Evolutionary conservation across 2,797 vertebrate species (phyloP).

Genomic region (Emydoidea blandingii): DNA sequence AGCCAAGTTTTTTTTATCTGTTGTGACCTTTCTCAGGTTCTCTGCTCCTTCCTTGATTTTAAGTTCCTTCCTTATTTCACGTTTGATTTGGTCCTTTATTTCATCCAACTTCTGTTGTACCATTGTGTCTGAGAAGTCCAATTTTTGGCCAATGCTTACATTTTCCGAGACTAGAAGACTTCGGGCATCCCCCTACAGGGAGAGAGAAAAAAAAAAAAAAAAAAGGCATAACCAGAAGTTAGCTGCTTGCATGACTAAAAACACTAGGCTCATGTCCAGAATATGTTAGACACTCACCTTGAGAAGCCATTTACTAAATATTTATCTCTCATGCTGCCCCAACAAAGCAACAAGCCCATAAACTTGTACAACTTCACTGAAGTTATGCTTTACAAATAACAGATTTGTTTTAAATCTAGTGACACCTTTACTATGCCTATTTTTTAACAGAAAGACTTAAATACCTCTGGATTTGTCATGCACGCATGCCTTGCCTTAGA

Average conservation of each 20-base stretch:
- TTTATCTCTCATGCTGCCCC: background rate
- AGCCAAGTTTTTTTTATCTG: constrained; percentile 98
- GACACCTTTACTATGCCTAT: constrained; percentile 32
- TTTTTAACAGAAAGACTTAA: constrained; percentile 59
- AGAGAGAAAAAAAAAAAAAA: background rate
- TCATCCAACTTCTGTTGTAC: constrained; percentile 98
- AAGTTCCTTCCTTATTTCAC: constrained; percentile 99
- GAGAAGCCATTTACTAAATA: constrained; percentile 3
- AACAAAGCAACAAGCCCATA: constrained; percentile 9
- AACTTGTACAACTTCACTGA: constrained; percentile 12
- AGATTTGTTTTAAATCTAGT: constrained; percentile 52
- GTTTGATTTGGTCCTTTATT: constrained; percentile 97
- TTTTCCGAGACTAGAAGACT: constrained; percentile 91
- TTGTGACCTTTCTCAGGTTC: constrained; percentile 98
- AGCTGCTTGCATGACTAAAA: background rate
- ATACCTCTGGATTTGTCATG: constrained; percentile 46
- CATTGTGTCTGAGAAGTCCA: constrained; percentile 95
- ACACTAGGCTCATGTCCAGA: background rate
- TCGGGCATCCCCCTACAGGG: constrained; percentile 87
- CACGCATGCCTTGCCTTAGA: constrained; percentile 43
- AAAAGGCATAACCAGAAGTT: constrained; percentile 34
- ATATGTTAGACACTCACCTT: background rate
- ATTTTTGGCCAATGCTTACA: constrained; percentile 90
- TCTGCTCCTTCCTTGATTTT: constrained; percentile 99
- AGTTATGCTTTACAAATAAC: constrained; percentile 41